These are phyloP conservation scores for Enteromius afrohamiltoni DNA, from an alignment of 2,797 vertebrate genomes.

Conservation along the genomic window DNA sequence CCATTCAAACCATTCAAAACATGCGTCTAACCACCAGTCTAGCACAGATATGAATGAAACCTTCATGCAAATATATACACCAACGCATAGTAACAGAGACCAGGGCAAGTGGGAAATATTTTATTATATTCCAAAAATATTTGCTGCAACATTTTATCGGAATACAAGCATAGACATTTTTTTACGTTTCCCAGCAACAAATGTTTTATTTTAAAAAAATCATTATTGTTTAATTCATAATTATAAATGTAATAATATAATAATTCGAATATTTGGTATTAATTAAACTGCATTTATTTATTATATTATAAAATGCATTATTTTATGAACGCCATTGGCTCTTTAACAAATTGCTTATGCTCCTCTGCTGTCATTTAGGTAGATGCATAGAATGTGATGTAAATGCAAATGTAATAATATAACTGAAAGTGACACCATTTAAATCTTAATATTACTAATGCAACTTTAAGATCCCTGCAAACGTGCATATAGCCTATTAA, in stretches of 20 bases:
- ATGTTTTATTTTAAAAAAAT: neutral
- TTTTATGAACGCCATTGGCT: neutral
- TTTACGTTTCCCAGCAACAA: neutral
- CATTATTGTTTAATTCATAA: neutral
- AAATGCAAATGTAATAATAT: neutral
- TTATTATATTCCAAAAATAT: neutral
- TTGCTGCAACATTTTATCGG: neutral
- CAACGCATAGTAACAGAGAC: neutral
- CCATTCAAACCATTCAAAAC: constrained; percentile 40
- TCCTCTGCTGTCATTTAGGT: neutral
- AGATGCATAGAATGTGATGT: neutral
- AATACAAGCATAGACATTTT: neutral
- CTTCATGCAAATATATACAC: constrained; percentile 6
- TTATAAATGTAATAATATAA: neutral
- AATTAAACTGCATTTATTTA: neutral
- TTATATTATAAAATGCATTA: neutral
- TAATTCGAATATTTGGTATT: neutral
- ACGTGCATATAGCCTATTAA: neutral
- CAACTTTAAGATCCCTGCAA: neutral
- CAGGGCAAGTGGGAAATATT: neutral
- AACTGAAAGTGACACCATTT: neutral
- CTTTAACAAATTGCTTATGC: neutral
- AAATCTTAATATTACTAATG: neutral
- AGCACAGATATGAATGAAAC: neutral
- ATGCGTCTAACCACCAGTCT: constrained; percentile 4